Conservation (phyloP, 2,113 vertebrate genomes). For the Suricata suricatta region DNA sequence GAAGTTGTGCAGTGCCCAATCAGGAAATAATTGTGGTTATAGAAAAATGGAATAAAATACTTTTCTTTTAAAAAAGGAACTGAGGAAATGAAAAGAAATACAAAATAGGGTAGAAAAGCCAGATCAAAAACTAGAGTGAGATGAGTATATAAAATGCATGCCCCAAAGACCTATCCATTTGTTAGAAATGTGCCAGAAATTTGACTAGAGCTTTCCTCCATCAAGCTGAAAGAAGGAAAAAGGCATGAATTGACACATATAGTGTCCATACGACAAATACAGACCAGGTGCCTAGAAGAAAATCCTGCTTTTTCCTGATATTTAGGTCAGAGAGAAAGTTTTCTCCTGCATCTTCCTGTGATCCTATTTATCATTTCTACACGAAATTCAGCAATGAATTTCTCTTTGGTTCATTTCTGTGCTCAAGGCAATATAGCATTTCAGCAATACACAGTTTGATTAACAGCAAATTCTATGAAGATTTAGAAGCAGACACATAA, state of each 20-base stretch:
- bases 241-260: not conserved
- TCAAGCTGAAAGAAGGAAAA: not conserved
- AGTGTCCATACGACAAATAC: not conserved
- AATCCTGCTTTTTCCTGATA: not conserved
- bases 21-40: not conserved
- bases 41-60: not conserved
- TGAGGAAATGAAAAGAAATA: not conserved
- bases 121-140: not conserved
- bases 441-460: not conserved
- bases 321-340: not conserved
- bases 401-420: not conserved
- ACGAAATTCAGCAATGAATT: not conserved
- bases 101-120: not conserved
- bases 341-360: not conserved
- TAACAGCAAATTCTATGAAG: not conserved
- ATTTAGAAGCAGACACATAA: not conserved
- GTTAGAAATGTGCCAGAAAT: not conserved
- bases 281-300: not conserved
- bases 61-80: not conserved
- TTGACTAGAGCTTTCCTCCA: not conserved
- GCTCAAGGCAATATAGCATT: not conserved
- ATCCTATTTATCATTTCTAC: not conserved
- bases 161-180: not conserved
- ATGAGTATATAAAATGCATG: not conserved
- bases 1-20: not conserved